Evolutionary conservation across 2,888 invertebrate genomes (phyloP), one percentile per base, ranked within the genome.

Genomic region (Sarcophaga carnaria): DNA sequence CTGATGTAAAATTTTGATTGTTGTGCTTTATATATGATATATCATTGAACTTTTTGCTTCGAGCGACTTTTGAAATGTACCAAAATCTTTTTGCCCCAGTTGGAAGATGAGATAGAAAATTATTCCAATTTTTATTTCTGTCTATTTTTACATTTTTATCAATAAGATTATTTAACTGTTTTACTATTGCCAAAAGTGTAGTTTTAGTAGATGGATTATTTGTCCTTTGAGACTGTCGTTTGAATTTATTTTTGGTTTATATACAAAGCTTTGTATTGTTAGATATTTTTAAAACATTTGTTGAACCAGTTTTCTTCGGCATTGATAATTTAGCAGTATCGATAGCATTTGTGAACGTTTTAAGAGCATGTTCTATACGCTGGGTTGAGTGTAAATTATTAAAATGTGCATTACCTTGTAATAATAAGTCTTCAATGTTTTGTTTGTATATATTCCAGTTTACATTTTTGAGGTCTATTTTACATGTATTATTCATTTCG

Each of bases 111-210:
- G 60, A 60, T 2, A 60, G 37, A 12, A 72, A 37, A 12, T 12
- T 2, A 60, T 72, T 25, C 60, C 12, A 70, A 49, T 70, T 47
- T 49, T 70, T 12, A 70, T 70, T 64, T 64, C 63, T 27, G 25
- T 64, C 25, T 25, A 6, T 12, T 4, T 25, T 14, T 14, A 54
- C 17, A 54, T 22, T 54, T 54, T 54, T 54, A 10, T 54, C 54
- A 14, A 25, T 64, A 10, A 37, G 37, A 8, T 64, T 25, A 25
- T 64, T 64, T 64, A 64, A 6, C 14, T 64, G 27, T 5, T 64
- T 64, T 12, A 64, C 14, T 14, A 64, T 10, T 11, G 64, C 22
- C 22, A 22, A 22, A 11, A 64, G 64, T 14, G 22, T 20, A 14
- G 14, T 64, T 22, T 64, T 27, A 25, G 25, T 22, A 22, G 14